phyloP scores from a whole-genome alignment of 1,140 invertebrate genomes.

The Microplitis demolitor region DNA sequence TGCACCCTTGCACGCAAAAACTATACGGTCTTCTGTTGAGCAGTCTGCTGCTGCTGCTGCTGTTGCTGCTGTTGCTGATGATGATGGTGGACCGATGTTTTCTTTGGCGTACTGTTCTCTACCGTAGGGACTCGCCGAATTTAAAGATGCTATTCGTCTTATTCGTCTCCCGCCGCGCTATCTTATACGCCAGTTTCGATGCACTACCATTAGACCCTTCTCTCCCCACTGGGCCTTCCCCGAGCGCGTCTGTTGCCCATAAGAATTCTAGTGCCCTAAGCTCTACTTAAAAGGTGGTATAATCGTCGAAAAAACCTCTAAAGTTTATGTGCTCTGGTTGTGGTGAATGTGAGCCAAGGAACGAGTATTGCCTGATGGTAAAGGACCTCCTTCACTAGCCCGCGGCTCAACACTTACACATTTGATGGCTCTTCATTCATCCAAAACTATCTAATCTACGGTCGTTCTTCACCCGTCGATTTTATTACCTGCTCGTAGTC shows the following conservation, averaged over 20 bases:
- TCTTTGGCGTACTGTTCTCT: background rate
- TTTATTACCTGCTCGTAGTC: slow-evolving; percentile 89
- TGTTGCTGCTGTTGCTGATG: background rate
- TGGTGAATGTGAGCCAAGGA: background rate
- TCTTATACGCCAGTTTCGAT: background rate
- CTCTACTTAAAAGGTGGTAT: slow-evolving; percentile 36
- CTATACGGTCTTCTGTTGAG: background rate
- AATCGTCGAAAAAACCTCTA: slow-evolving; percentile 26
- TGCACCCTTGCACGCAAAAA: slow-evolving; percentile 23
- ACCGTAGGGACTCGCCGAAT: background rate
- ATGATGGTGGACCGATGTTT: background rate
- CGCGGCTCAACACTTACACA: background rate
- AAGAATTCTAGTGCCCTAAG: slow-evolving; percentile 40
- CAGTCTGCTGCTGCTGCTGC: background rate
- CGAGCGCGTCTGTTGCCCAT: no score
- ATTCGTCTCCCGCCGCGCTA: background rate
- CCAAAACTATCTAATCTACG: slow-evolving; percentile 8
- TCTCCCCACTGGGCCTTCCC: slow-evolving; percentile 6
- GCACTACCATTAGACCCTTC: slow-evolving; percentile 36
- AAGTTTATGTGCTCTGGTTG: background rate
- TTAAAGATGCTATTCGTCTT: slow-evolving; percentile 19
- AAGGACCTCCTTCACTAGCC: background rate
- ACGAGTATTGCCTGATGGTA: no score
- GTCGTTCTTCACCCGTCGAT: background rate
- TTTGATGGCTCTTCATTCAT: slow-evolving; percentile 6